Conservation (phyloP, 2,888 invertebrate species). For the Tricholauxania praeusta region DNA sequence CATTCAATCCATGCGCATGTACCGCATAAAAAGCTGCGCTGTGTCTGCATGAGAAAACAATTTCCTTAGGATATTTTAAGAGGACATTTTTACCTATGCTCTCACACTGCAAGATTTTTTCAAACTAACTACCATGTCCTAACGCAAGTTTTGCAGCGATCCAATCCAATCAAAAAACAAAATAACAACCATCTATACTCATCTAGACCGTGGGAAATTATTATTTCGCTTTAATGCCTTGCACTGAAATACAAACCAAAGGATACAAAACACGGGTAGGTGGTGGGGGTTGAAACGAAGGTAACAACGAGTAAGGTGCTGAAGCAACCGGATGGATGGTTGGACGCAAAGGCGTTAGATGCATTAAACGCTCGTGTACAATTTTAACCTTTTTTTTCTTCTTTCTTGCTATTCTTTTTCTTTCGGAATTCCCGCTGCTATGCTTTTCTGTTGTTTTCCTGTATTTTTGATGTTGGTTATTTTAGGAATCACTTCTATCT, state of each 20-base stretch:
- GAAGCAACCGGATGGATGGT: background rate
- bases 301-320: background rate
- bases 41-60: no score
- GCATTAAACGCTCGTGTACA: background rate
- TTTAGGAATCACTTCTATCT: background rate
- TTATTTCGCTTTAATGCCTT: conserved; percentile 49
- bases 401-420: no score
- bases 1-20: no score
- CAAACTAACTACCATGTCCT: no score
- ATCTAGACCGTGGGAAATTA: conserved; percentile 45
- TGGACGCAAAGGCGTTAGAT: background rate
- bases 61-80: no score
- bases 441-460: conserved; percentile 23
- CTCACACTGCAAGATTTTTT: no score
- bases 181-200: conserved; percentile 10
- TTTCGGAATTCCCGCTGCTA: background rate
- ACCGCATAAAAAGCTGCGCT: no score
- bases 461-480: conserved; percentile 26
- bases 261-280: conserved; percentile 9
- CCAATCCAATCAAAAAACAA: background rate
- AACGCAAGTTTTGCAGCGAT: no score
- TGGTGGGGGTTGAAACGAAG: background rate
- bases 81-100: no score
- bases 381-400: conserved; percentile 17
- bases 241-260: conserved; percentile 39